Evolutionary conservation across 2,888 invertebrate genomes (phyloP).

Genomic region (Dicyrtoma fusca): DNA sequence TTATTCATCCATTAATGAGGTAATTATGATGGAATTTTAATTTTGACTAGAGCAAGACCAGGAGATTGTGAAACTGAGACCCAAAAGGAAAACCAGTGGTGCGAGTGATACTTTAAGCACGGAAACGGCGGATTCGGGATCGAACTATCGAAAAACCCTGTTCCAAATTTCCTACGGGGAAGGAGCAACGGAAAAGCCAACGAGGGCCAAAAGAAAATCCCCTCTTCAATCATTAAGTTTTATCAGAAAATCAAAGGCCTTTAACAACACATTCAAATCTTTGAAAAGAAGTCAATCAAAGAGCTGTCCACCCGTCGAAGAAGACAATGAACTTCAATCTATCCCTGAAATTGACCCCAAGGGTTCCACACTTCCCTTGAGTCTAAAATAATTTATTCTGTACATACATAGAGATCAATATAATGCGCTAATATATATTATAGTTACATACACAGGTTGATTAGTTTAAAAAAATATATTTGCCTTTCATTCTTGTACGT

Average conservation of each 20-base stretch:
- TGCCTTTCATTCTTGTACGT: too few relatives aligned
- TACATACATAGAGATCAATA: too few relatives aligned
- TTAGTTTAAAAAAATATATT: too few relatives aligned
- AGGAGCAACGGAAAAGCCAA: not conserved
- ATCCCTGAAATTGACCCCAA: not conserved
- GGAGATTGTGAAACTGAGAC: not conserved
- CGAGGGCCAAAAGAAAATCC: not conserved
- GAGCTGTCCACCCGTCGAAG: not conserved
- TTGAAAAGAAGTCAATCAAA: too few relatives aligned
- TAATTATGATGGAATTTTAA: not conserved
- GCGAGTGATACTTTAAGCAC: not conserved
- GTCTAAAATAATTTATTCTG: not conserved
- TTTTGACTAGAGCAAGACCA: not conserved
- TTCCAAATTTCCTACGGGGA: constrained; percentile 7
- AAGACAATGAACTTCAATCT: not conserved
- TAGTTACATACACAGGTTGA: too few relatives aligned
- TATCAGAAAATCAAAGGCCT: too few relatives aligned
- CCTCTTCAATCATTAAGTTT: too few relatives aligned
- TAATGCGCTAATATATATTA: too few relatives aligned
- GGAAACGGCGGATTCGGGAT: not conserved
- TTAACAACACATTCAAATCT: too few relatives aligned
- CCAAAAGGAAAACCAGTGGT: not conserved
- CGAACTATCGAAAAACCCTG: constrained; percentile 2
- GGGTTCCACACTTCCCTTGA: too few relatives aligned
- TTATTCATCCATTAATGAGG: too few relatives aligned